A percentile compares a stretch with the other conserved stretches of the same genome.
Conservation (phyloP, 2,797 vertebrate genomes). For the Antrozous pallidus region DNA sequence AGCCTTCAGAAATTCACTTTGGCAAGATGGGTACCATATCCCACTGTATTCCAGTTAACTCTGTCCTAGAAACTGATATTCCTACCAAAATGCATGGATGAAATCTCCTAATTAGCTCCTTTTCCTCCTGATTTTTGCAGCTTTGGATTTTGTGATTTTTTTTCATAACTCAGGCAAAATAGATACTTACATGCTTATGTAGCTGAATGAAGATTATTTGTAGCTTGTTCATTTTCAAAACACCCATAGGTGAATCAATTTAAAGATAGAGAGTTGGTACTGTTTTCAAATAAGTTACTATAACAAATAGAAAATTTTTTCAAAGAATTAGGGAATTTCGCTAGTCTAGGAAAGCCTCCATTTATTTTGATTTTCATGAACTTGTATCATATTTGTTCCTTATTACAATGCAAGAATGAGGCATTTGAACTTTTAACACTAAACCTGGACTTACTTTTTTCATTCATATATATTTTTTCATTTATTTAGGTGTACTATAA, state of each 20-base stretch:
- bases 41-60: not conserved
- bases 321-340: not conserved
- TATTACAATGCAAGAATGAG: not conserved
- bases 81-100: not conserved
- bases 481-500: not conserved
- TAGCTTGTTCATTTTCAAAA: constrained; percentile 27
- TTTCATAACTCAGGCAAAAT: not conserved
- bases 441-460: not conserved
- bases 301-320: not conserved
- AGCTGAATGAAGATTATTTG: constrained; percentile 12
- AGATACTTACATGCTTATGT: constrained; percentile 1
- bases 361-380: constrained; percentile 37
- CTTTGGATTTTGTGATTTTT: constrained; percentile 36
- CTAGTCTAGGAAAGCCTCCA: not conserved
- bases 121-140: not conserved
- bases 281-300: constrained; percentile 28
- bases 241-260: not conserved
- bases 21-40: not conserved
- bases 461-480: not conserved
- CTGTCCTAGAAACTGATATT: not conserved
- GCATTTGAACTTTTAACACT: constrained; percentile 35
- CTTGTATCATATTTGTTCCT: constrained; percentile 3
- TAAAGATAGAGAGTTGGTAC: not conserved
- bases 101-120: not conserved
- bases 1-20: constrained; percentile 18